Evolutionary conservation across 2,797 vertebrate species (phyloP).

Genomic region (Microhierax caerulescens): DNA sequence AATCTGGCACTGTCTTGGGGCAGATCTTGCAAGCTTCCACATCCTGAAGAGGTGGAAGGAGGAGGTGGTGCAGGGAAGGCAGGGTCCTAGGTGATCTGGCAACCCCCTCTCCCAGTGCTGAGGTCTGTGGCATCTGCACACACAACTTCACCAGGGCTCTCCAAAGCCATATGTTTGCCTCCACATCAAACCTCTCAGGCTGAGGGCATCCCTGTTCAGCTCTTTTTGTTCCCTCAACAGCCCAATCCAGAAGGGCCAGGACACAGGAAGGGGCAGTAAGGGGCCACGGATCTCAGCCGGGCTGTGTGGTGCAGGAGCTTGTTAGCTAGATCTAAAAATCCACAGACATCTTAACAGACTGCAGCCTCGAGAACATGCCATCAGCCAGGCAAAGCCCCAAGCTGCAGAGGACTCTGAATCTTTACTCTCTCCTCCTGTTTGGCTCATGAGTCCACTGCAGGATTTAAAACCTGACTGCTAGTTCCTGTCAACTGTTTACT

Average conservation of each 20-base stretch:
- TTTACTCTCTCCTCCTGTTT: background rate
- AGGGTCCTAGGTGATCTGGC: background rate
- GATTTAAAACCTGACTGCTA: background rate
- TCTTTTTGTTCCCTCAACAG: background rate
- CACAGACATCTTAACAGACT: background rate
- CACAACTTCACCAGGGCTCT: background rate
- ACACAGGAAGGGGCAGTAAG: background rate
- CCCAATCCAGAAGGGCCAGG: background rate
- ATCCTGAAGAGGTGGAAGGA: background rate
- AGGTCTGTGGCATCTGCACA: background rate
- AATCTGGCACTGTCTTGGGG: rapidly evolving
- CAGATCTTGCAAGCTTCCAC: background rate
- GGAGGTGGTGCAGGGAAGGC: background rate
- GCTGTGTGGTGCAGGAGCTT: rapidly evolving
- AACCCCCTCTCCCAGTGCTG: background rate
- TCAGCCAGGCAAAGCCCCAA: background rate
- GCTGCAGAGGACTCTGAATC: background rate
- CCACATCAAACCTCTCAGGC: background rate
- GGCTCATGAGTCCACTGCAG: background rate
- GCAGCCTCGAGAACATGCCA: rapidly evolving
- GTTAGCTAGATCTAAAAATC: background rate
- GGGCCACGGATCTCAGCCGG: background rate
- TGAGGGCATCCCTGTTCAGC: background rate
- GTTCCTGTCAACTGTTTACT: conserved; percentile 8
- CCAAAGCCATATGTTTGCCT: background rate